Evolutionary conservation across 2,113 vertebrate species (phyloP), one percentile per base, ranked within the genome.

Genomic region (Lates calcarifer): DNA sequence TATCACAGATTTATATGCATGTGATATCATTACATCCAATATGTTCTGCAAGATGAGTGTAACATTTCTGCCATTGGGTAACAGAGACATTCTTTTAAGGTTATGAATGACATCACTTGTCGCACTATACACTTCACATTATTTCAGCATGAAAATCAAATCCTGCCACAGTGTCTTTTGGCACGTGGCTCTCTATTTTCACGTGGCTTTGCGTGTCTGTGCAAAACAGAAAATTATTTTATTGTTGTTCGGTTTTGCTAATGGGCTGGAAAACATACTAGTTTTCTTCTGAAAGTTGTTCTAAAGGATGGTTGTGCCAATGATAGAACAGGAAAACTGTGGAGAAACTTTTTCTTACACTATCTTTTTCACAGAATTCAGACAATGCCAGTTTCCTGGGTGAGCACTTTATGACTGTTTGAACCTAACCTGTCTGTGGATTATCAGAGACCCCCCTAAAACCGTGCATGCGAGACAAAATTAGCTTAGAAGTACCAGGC

Each of bases 401-500:
- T 65, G 85, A 90, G 80, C 47, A 49, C 64, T 71, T 85, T 71
- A 47, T 77, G 95, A 93, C 94, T 92, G 83, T 93, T 95, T 95
- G 90, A 95, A 95, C 89, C 90, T 94, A 93, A 84, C 92, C 92
- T 93, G 89, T 93, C 95, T 91, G 93, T 95, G 96, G 96, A 96
- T 96, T 96, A 96, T 91, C 79, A 79, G 87, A 94, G 76, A 82
- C 65, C 88, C 83, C 65, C 66, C 45, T 45, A 90, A 89, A 87
- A 82, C 83, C 28, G 18, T 82, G 88, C 90, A 94, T 83, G 92
- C 92, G 10, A 91, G 90, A 78, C 89, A 92, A 95, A 94, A 95
- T 95, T 95, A 96, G 95, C 95, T 96, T 96, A 96, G 94, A 94
- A 95, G 96, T 96, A 95, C 96, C 95, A 96, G 95, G 95, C 96